Evolutionary conservation across 2,888 invertebrate genomes (phyloP).

Genomic region (Dolomedes plantarius): DNA sequence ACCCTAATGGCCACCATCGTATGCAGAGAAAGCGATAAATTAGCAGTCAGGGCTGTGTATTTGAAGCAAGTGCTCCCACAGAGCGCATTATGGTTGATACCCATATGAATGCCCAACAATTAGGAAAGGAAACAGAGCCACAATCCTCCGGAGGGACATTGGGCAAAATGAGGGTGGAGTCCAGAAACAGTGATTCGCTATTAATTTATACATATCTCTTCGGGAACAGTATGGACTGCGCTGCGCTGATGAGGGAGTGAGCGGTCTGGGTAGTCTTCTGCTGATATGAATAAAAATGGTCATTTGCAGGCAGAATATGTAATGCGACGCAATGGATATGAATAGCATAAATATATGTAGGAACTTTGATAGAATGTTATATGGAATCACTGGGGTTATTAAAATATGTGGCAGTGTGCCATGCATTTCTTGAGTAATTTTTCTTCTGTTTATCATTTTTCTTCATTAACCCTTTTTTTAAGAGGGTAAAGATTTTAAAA

Average conservation of each 20-base stretch:
- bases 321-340: too few relatives aligned
- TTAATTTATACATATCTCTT: slow-evolving; percentile 29
- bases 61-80: background rate
- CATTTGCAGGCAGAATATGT: background rate
- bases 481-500: too few relatives aligned
- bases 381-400: too few relatives aligned
- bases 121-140: background rate
- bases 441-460: too few relatives aligned
- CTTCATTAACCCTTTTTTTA: too few relatives aligned
- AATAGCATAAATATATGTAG: too few relatives aligned
- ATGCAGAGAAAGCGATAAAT: background rate
- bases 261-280: background rate
- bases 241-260: background rate
- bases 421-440: too few relatives aligned
- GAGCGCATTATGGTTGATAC: background rate
- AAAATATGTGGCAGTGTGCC: too few relatives aligned
- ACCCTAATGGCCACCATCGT: background rate
- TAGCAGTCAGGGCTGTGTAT: background rate
- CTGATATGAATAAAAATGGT: background rate
- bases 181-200: slow-evolving; percentile 12
- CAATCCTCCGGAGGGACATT: background rate
- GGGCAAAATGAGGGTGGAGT: slow-evolving; percentile 25
- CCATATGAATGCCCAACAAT: background rate
- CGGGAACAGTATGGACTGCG: background rate
- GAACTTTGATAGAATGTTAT: too few relatives aligned